Evolutionary conservation across 2,888 invertebrate genomes (phyloP), one percentile per base, ranked within the genome.

Genomic region (Lithophane semibrunnea): DNA sequence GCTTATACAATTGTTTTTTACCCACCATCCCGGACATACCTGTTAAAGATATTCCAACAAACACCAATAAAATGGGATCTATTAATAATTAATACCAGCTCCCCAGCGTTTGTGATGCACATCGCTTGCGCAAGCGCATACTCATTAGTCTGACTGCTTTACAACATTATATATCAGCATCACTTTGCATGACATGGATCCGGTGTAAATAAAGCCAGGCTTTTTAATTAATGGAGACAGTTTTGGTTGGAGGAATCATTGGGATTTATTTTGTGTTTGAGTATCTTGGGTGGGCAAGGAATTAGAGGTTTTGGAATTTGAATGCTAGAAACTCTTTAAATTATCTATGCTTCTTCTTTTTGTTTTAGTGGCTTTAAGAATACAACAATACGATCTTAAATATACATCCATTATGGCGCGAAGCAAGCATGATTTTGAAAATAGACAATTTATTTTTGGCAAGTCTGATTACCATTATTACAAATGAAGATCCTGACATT

Each of bases 101-200:
- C 75, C 71, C 74, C 72, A 70, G 73, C 73, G 81, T 84, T 84
- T 84, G 80, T 83, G 84, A 82, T 88, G 86, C 86, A 83, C 81
- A 73, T 70, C 80, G 88, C 60, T 75, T 89, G 92, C 89, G 89
- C 88, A 77, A 80, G 88, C 91, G 92, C 91, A 92, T 92, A 88
- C 90, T 91, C 92, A 91, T 93, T 92, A 93, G 91, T 91, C 88
- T 88, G 92, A 92, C 92, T 93, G 91, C 91, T 94, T 94, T 94
- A 94, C 92, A 92, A 92, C 92, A 91, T 91, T 91, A 94, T 94
- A 90, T 91, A 91, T 91, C 90, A 90, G 89, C 77, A 76, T 88
- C 83, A 83, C 88, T 92, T 90, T 90, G 91, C 90, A 90, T 88
- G 85, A 68, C 89, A 89, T 88, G 88, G 89, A 90, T 90, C 86